Base-by-base conservation (phyloP, 2,888 invertebrate species). In the Tipula lateralis region DNA sequence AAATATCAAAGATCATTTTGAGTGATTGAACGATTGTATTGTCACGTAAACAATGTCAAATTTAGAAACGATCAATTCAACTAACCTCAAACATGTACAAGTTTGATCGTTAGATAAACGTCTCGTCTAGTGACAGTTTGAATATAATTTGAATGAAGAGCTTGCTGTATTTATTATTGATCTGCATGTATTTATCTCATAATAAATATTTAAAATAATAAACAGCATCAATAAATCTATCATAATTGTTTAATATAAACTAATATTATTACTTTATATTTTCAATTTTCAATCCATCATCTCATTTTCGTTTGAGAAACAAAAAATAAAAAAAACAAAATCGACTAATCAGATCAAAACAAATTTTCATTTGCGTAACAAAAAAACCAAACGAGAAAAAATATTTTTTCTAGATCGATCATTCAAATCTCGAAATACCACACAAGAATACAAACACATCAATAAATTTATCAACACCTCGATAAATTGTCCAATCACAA, bases 341-440 rank as follows among this genome's bases (percentile, higher is more conserved):
- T 24, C 66, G 66, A 66, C 66, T 66, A 66, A 66, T 66, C 66
- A 66, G 24, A 66, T 66, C 66, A 66, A 66, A 66, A 66, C 66
- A 66, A 66, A 24, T 24, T 66, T 66, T 66, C 24, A 66, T 66
- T 24, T 24, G 66, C 24, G 9, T 66, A 24, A 24, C 66, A 13
- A 66, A 0, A 66, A 24, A 66, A 50, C 12, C 0, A 24, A 24
- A 66, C 24, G 24, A 4, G 13, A 36, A n/a, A 44, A 66, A 66
- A 24, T 24, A 66, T 6, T 66, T n/a, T 66, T 66, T 66, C 66
- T 24, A 19, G 66, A 66, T 24, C 66, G 66, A 66, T 66, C 66
- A 66, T 66, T 66, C 66, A 66, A 66, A 66, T 66, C 66, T 0
- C 19, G 66, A 66, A 66, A 66, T 66, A 66, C 66, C 66, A 66